Evolutionary conservation across 2,113 vertebrate genomes (phyloP).

Genomic region (Aix galericulata): DNA sequence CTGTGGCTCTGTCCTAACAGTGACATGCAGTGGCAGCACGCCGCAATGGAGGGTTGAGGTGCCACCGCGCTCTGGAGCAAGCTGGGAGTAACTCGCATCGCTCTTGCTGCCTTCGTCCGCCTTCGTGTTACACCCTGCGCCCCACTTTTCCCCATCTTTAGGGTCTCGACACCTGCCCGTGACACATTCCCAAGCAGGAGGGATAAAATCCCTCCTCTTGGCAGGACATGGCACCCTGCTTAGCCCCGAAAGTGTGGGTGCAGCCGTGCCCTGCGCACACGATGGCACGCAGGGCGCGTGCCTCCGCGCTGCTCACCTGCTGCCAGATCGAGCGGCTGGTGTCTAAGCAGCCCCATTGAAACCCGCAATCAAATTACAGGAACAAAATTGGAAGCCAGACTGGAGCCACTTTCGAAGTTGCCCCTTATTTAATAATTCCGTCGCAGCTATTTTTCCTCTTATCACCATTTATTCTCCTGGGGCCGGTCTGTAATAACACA

Average conservation of each 20-base stretch:
- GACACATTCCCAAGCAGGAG: fast-evolving
- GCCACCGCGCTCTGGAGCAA: background rate
- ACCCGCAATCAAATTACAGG: conserved; percentile 58
- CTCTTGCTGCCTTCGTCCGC: background rate
- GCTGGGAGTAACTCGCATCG: background rate
- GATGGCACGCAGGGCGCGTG: background rate
- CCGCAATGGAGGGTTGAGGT: background rate
- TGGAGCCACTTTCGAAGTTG: conserved; percentile 66
- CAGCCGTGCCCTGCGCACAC: background rate
- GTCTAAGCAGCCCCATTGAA: conserved; percentile 44
- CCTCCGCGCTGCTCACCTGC: conserved; percentile 7
- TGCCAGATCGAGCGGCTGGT: conserved; percentile 22
- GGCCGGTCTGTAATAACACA: background rate
- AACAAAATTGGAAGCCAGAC: conserved; percentile 68
- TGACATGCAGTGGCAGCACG: conserved; percentile 45
- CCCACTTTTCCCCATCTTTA: background rate
- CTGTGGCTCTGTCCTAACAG: conserved; percentile 17
- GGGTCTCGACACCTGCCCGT: fast-evolving
- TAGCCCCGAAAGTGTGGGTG: background rate
- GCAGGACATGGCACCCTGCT: fast-evolving
- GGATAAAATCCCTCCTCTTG: fast-evolving
- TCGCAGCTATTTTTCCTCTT: conserved; percentile 42
- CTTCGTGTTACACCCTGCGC: fast-evolving
- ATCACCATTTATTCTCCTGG: conserved; percentile 51
- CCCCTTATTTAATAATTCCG: conserved; percentile 56